These are phyloP conservation scores for Eledone cirrhosa DNA, from an alignment of 2,888 invertebrate genomes.

Conservation along the genomic window DNA sequence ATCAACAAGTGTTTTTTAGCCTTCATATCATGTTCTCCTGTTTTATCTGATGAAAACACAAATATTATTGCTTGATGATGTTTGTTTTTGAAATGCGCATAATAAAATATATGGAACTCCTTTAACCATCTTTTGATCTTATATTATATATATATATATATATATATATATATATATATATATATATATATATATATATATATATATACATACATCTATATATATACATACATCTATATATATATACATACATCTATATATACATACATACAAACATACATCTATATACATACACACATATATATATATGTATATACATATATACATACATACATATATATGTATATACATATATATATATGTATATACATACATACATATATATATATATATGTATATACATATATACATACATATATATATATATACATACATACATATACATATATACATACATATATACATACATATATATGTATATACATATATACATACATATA, in stretches of 20 bases:
- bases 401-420: neutral
- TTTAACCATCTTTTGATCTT: no score
- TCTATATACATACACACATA: neutral
- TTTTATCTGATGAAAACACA: no score
- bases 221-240: neutral
- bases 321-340: neutral
- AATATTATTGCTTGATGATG: no score
- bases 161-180: neutral
- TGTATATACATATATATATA: neutral
- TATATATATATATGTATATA: neutral
- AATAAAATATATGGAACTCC: no score
- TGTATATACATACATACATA: neutral
- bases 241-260: neutral
- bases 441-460: neutral
- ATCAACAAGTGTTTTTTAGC: no score
- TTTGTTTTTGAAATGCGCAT: no score
- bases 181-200: neutral
- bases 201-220: neutral
- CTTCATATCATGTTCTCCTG: no score
- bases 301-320: neutral
- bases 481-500: neutral
- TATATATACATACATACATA: neutral
- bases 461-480: neutral
- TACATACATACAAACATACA: neutral
- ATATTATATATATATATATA: no score